phyloP scores from a whole-genome alignment of 2,888 invertebrate species.

The Torymus auratus region DNA sequence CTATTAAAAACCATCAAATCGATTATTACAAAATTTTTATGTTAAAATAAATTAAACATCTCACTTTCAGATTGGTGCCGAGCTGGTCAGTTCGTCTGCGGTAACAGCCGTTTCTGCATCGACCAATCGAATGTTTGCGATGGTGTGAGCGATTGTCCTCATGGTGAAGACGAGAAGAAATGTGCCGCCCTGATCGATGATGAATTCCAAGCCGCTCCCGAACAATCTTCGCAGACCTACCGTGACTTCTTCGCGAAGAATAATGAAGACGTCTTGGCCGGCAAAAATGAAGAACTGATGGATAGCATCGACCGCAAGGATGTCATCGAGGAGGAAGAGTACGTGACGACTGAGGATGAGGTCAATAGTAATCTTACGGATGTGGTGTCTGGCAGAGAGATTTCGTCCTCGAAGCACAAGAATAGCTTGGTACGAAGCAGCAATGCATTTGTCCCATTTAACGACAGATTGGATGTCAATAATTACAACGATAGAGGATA shows the following conservation, averaged over 20 bases:
- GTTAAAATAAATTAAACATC: conserved; percentile 2
- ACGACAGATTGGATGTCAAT: conserved; percentile 67
- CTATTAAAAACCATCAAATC: too few relatives aligned
- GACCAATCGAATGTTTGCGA: conserved; percentile 83
- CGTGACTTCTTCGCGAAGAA: conserved; percentile 31
- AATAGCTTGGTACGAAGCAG: conserved; percentile 16
- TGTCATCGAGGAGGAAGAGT: background rate
- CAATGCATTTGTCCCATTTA: conserved; percentile 55
- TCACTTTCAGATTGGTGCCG: conserved; percentile 83
- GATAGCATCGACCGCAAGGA: conserved; percentile 17
- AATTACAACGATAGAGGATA: conserved; percentile 79
- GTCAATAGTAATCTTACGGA: conserved; percentile 53
- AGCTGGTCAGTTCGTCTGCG: conserved; percentile 85
- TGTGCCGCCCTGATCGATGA: conserved; percentile 79
- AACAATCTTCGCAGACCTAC: conserved; percentile 16
- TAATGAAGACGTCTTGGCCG: background rate
- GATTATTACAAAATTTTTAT: too few relatives aligned
- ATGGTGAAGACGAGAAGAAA: conserved; percentile 86
- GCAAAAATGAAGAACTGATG: background rate
- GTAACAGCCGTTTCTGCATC: conserved; percentile 84
- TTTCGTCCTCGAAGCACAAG: conserved; percentile 62
- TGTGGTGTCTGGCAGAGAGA: conserved; percentile 66
- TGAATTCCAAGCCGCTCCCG: conserved; percentile 51
- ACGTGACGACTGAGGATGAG: background rate
- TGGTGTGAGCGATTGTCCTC: conserved; percentile 84